phyloP scores from a whole-genome alignment of 2,888 invertebrate genomes.

The Ophion ellenae region DNA sequence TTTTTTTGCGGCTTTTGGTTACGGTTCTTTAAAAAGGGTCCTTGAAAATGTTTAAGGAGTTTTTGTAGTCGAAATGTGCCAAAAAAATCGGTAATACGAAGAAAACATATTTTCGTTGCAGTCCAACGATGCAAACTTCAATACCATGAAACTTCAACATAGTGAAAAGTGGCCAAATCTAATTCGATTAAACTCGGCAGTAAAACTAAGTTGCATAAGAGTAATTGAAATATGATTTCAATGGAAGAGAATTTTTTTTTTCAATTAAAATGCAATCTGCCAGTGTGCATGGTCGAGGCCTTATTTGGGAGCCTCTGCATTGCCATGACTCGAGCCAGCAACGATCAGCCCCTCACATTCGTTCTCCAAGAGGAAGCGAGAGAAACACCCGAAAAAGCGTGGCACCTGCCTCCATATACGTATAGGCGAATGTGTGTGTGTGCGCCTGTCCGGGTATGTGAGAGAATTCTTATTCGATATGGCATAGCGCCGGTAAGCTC shows the following conservation, averaged over 20 bases:
- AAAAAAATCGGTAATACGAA: neutral
- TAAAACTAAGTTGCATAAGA: neutral
- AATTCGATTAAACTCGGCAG: neutral
- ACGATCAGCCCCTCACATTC: slow-evolving; percentile 66
- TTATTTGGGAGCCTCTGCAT: slow-evolving; percentile 69
- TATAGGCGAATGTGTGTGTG: neutral
- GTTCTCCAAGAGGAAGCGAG: slow-evolving; percentile 72
- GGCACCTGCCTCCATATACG: slow-evolving; percentile 78
- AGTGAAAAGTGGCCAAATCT: neutral
- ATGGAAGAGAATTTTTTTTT: slow-evolving; percentile 7
- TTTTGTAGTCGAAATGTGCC: neutral
- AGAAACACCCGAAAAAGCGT: slow-evolving; percentile 76
- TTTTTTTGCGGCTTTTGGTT: too few relatives aligned
- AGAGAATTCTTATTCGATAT: slow-evolving; percentile 44
- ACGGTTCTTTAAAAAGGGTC: too few relatives aligned
- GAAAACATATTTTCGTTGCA: neutral
- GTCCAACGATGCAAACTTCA: neutral
- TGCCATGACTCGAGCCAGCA: slow-evolving; percentile 48
- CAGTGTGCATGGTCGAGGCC: slow-evolving; percentile 10
- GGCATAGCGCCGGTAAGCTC: slow-evolving; percentile 62
- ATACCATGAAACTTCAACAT: neutral
- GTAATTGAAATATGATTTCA: neutral
- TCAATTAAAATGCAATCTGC: slow-evolving; percentile 18
- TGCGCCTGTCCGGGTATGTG: neutral
- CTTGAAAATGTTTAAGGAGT: too few relatives aligned